Percentiles rank a stretch among this genome's conserved stretches.
phyloP scores from a whole-genome alignment of 2,888 invertebrate species.

The Meghimatium bilineatum region DNA sequence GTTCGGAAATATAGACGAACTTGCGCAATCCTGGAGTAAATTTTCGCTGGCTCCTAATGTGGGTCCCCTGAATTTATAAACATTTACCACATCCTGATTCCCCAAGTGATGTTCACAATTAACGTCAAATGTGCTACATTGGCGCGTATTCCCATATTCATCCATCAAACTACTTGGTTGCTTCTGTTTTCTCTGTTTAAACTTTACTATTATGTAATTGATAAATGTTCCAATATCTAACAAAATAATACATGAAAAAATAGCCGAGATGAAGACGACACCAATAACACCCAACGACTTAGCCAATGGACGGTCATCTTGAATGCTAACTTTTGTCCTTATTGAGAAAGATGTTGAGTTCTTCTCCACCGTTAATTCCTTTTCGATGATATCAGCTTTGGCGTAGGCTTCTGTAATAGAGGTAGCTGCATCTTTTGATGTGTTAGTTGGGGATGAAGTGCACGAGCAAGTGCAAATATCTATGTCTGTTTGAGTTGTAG shows the following conservation, averaged over 20 bases:
- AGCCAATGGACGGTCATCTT: slow-evolving; percentile 5
- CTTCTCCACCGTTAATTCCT: slow-evolving; percentile 21
- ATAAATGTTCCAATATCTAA: neutral
- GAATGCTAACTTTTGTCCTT: neutral
- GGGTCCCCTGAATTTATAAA: neutral
- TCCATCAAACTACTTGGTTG: neutral
- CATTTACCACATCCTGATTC: neutral
- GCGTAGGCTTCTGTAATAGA: neutral
- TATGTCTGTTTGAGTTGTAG: neutral
- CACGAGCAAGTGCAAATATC: neutral
- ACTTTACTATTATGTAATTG: neutral
- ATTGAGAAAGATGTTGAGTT: neutral
- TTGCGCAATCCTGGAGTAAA: neutral
- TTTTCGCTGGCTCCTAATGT: neutral
- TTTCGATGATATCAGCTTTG: slow-evolving; percentile 8
- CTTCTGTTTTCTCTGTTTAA: neutral
- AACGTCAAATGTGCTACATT: neutral
- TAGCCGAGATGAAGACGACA: neutral
- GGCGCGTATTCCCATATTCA: neutral
- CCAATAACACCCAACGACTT: slow-evolving; percentile 1
- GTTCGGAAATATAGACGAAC: neutral
- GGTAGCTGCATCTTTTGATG: neutral
- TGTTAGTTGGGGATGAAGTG: neutral
- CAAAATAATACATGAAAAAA: neutral
- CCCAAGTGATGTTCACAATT: neutral